A percentile compares a stretch with the other conserved stretches of the same genome.
Evolutionary conservation across 2,797 vertebrate species (phyloP).

Genomic region (Balearica regulorum): DNA sequence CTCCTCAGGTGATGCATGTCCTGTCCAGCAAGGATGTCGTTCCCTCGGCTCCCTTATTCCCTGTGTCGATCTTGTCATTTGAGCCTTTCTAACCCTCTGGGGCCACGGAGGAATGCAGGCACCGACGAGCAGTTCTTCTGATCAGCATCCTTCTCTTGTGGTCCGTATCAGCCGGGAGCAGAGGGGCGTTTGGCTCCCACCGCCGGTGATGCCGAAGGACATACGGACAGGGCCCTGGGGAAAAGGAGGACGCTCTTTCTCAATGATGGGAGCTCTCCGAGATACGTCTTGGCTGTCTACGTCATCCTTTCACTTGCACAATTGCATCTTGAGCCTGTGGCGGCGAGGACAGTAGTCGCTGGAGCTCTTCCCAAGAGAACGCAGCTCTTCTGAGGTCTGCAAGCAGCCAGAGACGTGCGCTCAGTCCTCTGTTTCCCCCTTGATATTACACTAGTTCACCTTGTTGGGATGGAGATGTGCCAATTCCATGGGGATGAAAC

Average conservation of each 20-base stretch:
- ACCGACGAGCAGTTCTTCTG: not conserved
- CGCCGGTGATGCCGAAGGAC: not conserved
- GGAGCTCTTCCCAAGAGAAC: not conserved
- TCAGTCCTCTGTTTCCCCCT: not conserved
- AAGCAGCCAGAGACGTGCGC: not conserved
- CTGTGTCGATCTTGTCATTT: not conserved
- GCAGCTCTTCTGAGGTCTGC: not conserved
- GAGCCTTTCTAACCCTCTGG: not conserved
- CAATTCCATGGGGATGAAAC: fast-evolving
- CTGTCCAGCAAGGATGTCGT: not conserved
- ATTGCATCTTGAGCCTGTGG: not conserved
- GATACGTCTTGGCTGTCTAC: not conserved
- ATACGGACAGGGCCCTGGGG: not conserved
- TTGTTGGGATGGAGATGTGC: not conserved
- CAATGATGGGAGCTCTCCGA: not conserved
- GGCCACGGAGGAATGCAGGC: not conserved
- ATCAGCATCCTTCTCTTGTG: not conserved
- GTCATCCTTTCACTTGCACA: not conserved
- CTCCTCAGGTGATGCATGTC: not conserved
- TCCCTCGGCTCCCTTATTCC: not conserved
- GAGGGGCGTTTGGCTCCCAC: not conserved
- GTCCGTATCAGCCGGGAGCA: not conserved
- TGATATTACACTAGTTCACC: not conserved
- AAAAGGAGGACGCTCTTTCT: not conserved
- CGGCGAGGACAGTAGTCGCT: not conserved